Conservation (phyloP, 2,888 invertebrate species). For the Phasia obesa region DNA sequence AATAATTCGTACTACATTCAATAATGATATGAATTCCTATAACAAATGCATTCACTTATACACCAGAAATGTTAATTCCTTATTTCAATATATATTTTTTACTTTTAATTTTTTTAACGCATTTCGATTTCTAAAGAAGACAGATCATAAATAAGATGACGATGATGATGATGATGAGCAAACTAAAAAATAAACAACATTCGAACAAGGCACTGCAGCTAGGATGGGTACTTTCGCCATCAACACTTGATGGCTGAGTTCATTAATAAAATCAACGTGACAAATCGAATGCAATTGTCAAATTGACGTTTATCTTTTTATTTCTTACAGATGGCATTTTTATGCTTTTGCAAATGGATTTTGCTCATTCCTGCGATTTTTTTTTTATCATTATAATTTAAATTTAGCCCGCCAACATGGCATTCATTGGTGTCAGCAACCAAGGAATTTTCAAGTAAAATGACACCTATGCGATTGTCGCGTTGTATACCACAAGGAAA, state of each 20-base stretch:
- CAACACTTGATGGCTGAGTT: conserved; percentile 68
- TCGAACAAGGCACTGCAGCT: conserved; percentile 2
- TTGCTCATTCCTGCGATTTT: conserved; percentile 19
- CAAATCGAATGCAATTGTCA: conserved; percentile 71
- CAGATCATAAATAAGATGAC: conserved; percentile 66
- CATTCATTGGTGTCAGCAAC: conserved; percentile 2
- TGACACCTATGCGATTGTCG: conserved; percentile 55
- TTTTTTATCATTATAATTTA: conserved; percentile 19
- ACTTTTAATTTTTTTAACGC: conserved; percentile 31
- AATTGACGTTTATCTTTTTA: conserved; percentile 67
- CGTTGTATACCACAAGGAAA: conserved; percentile 5
- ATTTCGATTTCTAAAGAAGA: conserved; percentile 26
- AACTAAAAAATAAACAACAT: conserved; percentile 23
- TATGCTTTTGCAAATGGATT: conserved; percentile 46
- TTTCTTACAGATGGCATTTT: conserved; percentile 48
- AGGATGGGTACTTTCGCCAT: conserved; percentile 65
- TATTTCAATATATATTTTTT: conserved; percentile 25
- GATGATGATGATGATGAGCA: conserved; percentile 26
- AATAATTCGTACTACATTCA: conserved; percentile 35
- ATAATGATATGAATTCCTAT: conserved; percentile 44
- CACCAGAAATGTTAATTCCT: conserved; percentile 44
- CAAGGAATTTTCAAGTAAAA: conserved; percentile 40
- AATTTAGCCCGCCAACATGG: conserved; percentile 30
- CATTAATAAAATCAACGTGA: conserved; percentile 71
- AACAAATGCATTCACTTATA: conserved; percentile 21